Conservation (phyloP, 2,888 invertebrate species). For the Camptogramma bilineatum region DNA sequence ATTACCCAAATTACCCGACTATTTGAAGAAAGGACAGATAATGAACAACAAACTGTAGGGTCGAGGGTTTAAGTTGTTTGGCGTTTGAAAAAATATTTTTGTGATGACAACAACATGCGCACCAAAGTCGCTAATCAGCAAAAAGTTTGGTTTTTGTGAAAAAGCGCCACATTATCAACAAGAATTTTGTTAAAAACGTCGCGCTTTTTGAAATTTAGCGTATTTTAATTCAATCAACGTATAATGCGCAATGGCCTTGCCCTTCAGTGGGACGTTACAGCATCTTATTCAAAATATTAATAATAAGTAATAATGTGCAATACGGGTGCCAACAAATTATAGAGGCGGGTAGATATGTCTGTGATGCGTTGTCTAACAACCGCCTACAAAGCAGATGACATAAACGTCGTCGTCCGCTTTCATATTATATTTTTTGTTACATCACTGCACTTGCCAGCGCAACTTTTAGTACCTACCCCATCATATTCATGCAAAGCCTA, state of each 20-base stretch:
- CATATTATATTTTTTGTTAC: slow-evolving; percentile 53
- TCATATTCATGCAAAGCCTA: background rate
- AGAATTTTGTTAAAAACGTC: too few species aligned
- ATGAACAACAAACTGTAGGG: background rate
- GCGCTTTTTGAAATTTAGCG: too few species aligned
- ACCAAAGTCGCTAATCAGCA: too few species aligned
- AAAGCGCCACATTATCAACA: too few species aligned
- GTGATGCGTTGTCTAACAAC: slow-evolving; percentile 29
- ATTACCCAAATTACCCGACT: background rate
- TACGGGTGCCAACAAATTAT: background rate
- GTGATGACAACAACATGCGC: background rate
- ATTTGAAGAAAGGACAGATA: background rate
- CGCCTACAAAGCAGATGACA: slow-evolving; percentile 42
- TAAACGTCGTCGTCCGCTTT: slow-evolving; percentile 48
- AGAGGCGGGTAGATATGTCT: slow-evolving; percentile 8
- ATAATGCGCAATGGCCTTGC: too few species aligned
- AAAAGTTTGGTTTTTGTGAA: too few species aligned
- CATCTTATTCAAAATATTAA: too few species aligned
- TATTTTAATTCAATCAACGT: too few species aligned
- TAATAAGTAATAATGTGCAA: too few species aligned
- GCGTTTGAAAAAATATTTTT: background rate
- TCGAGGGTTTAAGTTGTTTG: background rate
- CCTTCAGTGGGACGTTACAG: too few species aligned
- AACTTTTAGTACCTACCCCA: background rate
- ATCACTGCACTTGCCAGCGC: slow-evolving; percentile 12